These are phyloP conservation scores for Cephus spinipes DNA, from an alignment of 2,888 invertebrate genomes.

Conservation along the genomic window DNA sequence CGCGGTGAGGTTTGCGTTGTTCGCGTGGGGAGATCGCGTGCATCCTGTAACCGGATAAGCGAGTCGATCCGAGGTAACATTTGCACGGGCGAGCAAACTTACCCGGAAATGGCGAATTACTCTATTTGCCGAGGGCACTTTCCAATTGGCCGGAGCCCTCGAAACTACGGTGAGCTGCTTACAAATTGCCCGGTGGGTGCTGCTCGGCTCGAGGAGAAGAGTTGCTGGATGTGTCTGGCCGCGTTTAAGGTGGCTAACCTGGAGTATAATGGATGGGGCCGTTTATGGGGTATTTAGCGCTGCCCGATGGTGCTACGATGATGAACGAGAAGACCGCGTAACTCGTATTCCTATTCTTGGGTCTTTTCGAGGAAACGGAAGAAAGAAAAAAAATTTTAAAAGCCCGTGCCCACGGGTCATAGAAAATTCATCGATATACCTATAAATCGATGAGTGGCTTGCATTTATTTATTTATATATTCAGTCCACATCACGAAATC, in stretches of 20 bases:
- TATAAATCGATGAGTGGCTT: neutral
- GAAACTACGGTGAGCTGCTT: neutral
- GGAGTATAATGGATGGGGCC: neutral
- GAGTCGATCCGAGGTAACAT: conserved; percentile 51
- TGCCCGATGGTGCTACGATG: neutral
- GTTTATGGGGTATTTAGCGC: neutral
- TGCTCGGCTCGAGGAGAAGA: neutral
- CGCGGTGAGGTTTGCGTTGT: neutral
- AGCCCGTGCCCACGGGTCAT: neutral
- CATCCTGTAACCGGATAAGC: conserved; percentile 48
- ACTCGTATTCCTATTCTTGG: neutral
- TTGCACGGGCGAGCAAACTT: conserved; percentile 29
- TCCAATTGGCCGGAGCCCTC: neutral
- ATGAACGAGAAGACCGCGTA: neutral
- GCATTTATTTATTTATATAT: neutral
- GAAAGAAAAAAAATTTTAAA: neutral
- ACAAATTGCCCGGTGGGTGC: neutral
- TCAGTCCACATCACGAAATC: neutral
- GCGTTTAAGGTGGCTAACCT: neutral
- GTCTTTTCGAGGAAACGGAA: neutral
- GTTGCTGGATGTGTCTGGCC: neutral
- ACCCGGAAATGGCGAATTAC: neutral
- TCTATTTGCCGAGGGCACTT: neutral
- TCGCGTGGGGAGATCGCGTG: conserved; percentile 48
- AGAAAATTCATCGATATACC: neutral